These are phyloP conservation scores for Loris lydekkerianus DNA, from an alignment of 2,797 vertebrate genomes.

Conservation along the genomic window DNA sequence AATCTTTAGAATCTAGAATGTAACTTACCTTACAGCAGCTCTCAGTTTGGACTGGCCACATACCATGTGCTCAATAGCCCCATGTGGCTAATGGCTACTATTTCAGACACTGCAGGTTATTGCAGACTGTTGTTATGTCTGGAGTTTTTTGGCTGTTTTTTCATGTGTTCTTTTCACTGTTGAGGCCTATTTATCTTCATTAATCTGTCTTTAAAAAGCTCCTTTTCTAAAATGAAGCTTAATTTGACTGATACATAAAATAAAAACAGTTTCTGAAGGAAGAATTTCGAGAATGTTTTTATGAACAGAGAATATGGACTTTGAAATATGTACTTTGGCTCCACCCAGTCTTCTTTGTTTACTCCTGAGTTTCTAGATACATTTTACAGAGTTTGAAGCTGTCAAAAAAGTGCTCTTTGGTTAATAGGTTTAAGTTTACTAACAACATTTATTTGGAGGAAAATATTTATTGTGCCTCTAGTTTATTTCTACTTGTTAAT, in stretches of 20 bases:
- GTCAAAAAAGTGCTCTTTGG: slow-evolving; percentile 14
- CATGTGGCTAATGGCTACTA: not conserved
- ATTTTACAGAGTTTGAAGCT: slow-evolving; percentile 49
- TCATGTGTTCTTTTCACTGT: not conserved
- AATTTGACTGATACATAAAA: slow-evolving; percentile 36
- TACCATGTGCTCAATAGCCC: not conserved
- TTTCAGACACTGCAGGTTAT: not conserved
- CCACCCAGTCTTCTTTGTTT: slow-evolving; percentile 5
- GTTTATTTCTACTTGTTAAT: slow-evolving; percentile 61
- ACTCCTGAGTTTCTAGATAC: not conserved
- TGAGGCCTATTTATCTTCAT: slow-evolving; percentile 31
- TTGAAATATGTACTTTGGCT: slow-evolving; percentile 8
- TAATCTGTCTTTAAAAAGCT: slow-evolving; percentile 38
- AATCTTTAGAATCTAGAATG: not conserved
- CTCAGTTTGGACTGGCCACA: not conserved
- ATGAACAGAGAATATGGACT: slow-evolving; percentile 41
- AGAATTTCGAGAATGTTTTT: slow-evolving; percentile 45
- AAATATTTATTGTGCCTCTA: slow-evolving; percentile 41
- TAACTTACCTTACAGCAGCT: not conserved
- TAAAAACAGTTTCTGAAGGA: slow-evolving; percentile 52
- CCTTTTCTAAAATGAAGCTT: slow-evolving; percentile 39
- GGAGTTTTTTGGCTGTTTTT: slow-evolving; percentile 31
- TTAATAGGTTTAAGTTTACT: slow-evolving; percentile 54
- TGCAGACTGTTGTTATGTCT: not conserved
- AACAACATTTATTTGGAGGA: slow-evolving; percentile 39